These are phyloP conservation scores for Gasterosteus nipponicus DNA, from an alignment of 2,113 vertebrate genomes.

Conservation along the genomic window DNA sequence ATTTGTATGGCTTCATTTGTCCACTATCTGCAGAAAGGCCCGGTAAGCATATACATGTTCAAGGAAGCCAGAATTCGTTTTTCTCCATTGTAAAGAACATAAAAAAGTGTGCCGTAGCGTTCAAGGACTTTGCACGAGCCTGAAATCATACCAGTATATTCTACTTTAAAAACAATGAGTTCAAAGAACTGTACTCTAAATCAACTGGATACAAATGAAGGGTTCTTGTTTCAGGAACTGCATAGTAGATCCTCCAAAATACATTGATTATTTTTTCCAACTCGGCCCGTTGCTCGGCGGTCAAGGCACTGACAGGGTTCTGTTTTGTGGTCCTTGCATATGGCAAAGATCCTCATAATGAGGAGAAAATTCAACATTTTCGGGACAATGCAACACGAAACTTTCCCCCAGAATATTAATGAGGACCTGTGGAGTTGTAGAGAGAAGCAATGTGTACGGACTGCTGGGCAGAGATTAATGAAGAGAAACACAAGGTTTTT, in stretches of 20 bases:
- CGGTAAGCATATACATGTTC: neutral
- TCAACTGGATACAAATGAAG: neutral
- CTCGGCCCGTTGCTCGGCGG: neutral
- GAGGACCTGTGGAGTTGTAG: neutral
- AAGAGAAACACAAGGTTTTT: neutral
- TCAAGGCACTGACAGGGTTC: neutral
- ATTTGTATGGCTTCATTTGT: slow-evolving; percentile 49
- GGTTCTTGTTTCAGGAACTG: neutral
- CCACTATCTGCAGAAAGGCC: slow-evolving; percentile 10
- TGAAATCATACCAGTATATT: slow-evolving; percentile 14
- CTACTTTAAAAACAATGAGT: slow-evolving; percentile 27
- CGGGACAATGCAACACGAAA: slow-evolving; percentile 4
- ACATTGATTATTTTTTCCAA: neutral
- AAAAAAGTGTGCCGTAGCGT: neutral
- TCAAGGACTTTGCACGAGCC: neutral
- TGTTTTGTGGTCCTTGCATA: neutral
- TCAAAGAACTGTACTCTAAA: neutral
- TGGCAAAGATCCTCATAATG: neutral
- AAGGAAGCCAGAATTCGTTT: neutral
- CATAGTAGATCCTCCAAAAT: neutral
- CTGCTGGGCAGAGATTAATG: neutral
- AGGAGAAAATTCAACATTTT: neutral
- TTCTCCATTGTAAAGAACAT: slow-evolving; percentile 24
- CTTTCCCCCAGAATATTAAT: neutral
- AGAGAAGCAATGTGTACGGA: neutral